A percentile compares a stretch with the other conserved stretches of the same genome.
Conservation (phyloP, 2,113 vertebrate species). For the Pogonocichla stellata region DNA sequence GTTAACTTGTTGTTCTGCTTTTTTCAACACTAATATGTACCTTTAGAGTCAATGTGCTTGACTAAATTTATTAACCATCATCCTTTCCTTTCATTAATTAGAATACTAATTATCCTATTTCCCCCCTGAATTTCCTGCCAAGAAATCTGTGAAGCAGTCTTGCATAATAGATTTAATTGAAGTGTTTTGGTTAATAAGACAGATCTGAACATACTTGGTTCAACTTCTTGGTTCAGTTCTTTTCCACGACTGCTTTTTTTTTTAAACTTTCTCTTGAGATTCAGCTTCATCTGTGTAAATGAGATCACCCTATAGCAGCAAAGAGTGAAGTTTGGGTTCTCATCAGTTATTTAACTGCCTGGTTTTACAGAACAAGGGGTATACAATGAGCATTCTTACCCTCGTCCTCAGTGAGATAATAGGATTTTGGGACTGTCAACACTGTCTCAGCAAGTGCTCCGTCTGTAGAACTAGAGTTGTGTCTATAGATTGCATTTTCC, state of each 20-base stretch:
- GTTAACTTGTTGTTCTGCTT: not conserved
- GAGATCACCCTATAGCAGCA: not conserved
- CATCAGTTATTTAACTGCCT: not conserved
- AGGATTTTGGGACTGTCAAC: not conserved
- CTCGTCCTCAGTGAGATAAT: not conserved
- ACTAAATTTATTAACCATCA: not conserved
- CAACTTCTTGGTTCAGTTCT: not conserved
- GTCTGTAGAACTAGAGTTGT: not conserved
- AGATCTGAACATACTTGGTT: not conserved
- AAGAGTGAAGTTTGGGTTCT: not conserved
- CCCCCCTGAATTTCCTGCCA: not conserved
- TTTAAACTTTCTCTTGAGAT: slow-evolving; percentile 17
- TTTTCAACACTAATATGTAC: not conserved
- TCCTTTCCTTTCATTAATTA: slow-evolving; percentile 14
- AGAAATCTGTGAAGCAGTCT: slow-evolving; percentile 12
- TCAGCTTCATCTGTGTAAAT: not conserved
- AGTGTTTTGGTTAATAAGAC: not conserved
- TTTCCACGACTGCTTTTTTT: not conserved
- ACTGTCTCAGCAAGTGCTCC: not conserved
- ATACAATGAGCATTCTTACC: not conserved
- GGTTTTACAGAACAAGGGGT: not conserved
- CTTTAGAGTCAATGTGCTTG: not conserved
- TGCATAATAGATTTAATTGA: not conserved
- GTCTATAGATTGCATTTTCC: not conserved
- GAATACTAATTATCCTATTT: not conserved